These are phyloP conservation scores for Nicator chloris DNA, from an alignment of 2,113 vertebrate species.

Conservation along the genomic window DNA sequence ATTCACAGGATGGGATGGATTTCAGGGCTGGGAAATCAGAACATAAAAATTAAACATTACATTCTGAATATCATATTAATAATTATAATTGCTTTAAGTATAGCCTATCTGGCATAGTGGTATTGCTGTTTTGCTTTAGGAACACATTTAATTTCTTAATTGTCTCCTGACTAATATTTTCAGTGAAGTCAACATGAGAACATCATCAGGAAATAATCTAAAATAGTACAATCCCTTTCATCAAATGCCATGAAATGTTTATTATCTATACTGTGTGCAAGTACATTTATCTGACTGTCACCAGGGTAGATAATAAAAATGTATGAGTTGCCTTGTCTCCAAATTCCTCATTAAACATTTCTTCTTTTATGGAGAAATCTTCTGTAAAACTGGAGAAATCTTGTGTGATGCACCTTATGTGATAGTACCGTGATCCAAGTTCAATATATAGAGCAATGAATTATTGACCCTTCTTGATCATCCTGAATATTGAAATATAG, in stretches of 20 bases:
- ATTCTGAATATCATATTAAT: background rate
- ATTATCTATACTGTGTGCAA: background rate
- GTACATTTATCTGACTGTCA: background rate
- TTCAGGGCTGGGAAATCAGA: background rate
- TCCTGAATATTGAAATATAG: background rate
- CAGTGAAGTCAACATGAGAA: background rate
- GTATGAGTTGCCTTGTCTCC: background rate
- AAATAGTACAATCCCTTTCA: background rate
- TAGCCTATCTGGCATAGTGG: background rate
- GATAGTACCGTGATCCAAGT: background rate
- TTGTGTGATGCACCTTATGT: background rate
- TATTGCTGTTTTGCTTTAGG: background rate
- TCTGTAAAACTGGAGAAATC: background rate
- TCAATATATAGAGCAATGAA: background rate
- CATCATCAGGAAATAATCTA: background rate
- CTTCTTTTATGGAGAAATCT: background rate
- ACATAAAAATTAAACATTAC: background rate
- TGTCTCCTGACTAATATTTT: background rate
- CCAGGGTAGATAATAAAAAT: background rate
- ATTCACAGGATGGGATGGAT: background rate
- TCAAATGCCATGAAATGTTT: background rate
- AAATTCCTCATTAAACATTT: background rate
- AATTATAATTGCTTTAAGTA: background rate
- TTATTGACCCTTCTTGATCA: background rate
- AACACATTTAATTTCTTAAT: background rate